Evolutionary conservation across 2,113 vertebrate species (phyloP).

Genomic region (Furnarius figulus): DNA sequence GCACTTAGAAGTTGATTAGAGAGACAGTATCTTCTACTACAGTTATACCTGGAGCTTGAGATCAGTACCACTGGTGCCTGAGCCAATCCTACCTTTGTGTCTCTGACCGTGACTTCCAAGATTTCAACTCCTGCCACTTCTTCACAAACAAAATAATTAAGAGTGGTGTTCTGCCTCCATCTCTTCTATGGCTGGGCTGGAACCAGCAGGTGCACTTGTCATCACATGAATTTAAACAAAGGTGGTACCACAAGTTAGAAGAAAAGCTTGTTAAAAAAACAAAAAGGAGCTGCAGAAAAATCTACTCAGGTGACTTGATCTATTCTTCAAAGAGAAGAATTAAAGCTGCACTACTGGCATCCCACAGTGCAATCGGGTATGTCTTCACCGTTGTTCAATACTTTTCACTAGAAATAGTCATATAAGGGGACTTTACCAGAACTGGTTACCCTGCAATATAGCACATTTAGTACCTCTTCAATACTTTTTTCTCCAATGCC

Average conservation of each 20-base stretch:
- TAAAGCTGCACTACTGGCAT: not conserved
- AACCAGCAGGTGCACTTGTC: not conserved
- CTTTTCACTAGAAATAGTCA: not conserved
- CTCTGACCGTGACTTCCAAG: not conserved
- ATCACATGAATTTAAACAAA: not conserved
- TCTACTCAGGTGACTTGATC: not conserved
- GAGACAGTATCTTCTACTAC: not conserved
- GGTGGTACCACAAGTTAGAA: not conserved
- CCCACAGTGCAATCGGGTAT: not conserved
- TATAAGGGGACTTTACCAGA: not conserved
- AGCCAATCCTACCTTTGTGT: not conserved
- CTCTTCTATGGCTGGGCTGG: not conserved
- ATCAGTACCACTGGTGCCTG: not conserved
- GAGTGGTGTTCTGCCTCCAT: not conserved
- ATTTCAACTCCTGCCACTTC: not conserved
- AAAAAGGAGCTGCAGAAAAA: not conserved
- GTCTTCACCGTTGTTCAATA: not conserved
- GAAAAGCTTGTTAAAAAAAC: not conserved
- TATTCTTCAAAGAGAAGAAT: not conserved
- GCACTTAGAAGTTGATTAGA: constrained; percentile 38
- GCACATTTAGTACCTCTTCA: not conserved
- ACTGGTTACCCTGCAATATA: not conserved
- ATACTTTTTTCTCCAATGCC: not conserved
- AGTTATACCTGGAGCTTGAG: not conserved
- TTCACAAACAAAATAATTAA: constrained; percentile 8